Evolutionary conservation across 2,888 invertebrate genomes (phyloP).

Genomic region (Lutraria lutraria): DNA sequence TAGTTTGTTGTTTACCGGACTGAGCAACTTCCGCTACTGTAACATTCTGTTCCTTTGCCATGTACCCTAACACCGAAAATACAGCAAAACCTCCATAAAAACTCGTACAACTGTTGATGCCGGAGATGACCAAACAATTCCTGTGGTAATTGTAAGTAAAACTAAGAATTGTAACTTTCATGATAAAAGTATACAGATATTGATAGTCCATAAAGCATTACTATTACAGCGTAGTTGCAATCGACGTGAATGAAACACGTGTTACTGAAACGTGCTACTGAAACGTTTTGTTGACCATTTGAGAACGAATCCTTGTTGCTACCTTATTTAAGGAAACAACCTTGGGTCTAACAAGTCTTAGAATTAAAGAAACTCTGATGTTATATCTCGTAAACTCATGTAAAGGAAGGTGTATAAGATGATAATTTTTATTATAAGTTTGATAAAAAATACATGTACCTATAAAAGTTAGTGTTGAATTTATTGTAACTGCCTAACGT

Average conservation of each 20-base stretch:
- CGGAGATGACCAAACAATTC: slow-evolving; percentile 62
- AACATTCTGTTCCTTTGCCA: slow-evolving; percentile 61
- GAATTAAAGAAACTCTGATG: too few relatives aligned
- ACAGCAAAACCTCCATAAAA: slow-evolving; percentile 58
- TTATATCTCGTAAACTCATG: too few relatives aligned
- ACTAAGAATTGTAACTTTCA: neutral
- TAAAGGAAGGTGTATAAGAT: too few relatives aligned
- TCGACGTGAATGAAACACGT: too few relatives aligned
- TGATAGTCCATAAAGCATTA: too few relatives aligned
- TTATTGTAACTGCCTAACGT: slow-evolving; percentile 65
- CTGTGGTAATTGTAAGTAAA: slow-evolving; percentile 33
- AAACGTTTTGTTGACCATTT: too few relatives aligned
- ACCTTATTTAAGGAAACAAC: too few relatives aligned
- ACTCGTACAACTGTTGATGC: slow-evolving; percentile 67
- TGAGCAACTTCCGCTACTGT: slow-evolving; percentile 56
- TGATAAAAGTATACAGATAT: slow-evolving; percentile 2
- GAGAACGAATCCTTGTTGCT: too few relatives aligned
- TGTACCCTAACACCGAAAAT: slow-evolving; percentile 60
- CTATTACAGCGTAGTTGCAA: too few relatives aligned
- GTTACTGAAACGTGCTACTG: too few relatives aligned
- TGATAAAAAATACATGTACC: slow-evolving; percentile 34
- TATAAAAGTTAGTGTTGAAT: slow-evolving; percentile 62
- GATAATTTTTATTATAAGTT: too few relatives aligned
- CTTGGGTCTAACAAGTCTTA: too few relatives aligned
- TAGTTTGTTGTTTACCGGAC: slow-evolving; percentile 37